Conservation (phyloP, 2,113 vertebrate species). For the Phaethon lepturus region DNA sequence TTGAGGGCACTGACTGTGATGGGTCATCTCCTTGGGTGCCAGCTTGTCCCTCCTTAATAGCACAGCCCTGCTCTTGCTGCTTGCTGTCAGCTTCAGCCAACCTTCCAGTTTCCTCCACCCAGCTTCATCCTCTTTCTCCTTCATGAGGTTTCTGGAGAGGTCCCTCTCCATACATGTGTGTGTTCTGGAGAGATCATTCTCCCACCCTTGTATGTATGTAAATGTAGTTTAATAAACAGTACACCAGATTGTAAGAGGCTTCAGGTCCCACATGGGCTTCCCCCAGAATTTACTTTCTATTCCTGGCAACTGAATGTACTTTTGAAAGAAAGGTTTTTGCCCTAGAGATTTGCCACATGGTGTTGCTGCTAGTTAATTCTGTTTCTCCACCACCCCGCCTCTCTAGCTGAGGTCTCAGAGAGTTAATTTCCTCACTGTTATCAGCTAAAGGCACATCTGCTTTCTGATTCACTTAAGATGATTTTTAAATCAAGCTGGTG, state of each 20-base stretch:
- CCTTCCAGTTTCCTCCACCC: background rate
- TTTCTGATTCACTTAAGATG: constrained; percentile 42
- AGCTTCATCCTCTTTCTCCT: background rate
- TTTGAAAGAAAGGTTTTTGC: background rate
- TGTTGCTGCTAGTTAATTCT: background rate
- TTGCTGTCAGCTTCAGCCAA: background rate
- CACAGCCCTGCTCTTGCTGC: background rate
- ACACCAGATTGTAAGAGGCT: background rate
- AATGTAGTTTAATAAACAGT: background rate
- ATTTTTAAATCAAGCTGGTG: constrained; percentile 36
- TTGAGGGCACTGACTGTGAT: background rate
- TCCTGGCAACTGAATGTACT: background rate
- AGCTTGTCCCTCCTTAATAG: background rate
- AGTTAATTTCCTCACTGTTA: background rate
- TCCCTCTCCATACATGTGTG: background rate
- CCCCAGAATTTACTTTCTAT: background rate
- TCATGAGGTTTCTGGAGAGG: background rate
- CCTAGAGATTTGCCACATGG: background rate
- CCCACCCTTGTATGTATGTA: background rate
- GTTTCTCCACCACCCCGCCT: background rate
- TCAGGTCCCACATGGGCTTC: background rate
- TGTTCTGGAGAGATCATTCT: background rate
- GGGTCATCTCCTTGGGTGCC: background rate
- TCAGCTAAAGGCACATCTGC: constrained; percentile 26
- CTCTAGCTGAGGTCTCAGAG: background rate